These are phyloP conservation scores for Oryctolagus cuniculus DNA, from an alignment of 2,113 vertebrate genomes.

Conservation along the genomic window DNA sequence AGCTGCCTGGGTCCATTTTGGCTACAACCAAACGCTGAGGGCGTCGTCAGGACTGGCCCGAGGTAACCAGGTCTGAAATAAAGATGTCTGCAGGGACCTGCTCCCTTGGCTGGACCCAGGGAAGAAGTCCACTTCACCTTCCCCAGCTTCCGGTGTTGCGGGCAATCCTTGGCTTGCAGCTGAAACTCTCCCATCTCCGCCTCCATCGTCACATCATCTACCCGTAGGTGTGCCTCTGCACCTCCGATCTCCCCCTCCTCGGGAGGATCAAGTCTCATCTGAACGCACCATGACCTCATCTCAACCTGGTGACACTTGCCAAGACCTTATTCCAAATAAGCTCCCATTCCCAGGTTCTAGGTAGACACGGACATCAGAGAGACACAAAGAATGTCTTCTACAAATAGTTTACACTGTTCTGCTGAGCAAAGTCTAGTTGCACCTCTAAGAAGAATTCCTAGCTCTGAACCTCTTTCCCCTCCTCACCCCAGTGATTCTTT, in stretches of 20 bases:
- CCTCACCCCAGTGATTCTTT: not conserved
- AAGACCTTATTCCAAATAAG: not conserved
- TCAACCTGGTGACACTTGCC: not conserved
- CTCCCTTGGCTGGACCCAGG: not conserved
- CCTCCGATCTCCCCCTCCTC: not conserved
- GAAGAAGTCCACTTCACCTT: not conserved
- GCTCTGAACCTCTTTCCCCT: not conserved
- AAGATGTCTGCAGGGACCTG: not conserved
- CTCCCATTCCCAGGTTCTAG: not conserved
- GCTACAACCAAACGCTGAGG: not conserved
- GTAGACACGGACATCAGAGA: not conserved
- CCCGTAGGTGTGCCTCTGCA: not conserved
- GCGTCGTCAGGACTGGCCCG: not conserved
- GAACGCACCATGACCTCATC: not conserved
- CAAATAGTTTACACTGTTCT: not conserved
- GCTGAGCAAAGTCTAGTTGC: not conserved
- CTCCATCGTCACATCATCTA: not conserved
- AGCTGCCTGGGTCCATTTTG: not conserved
- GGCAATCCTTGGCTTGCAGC: not conserved
- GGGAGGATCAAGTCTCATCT: not conserved
- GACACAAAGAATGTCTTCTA: not conserved
- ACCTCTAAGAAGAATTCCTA: not conserved
- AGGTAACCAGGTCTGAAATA: not conserved
- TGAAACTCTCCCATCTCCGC: no score
- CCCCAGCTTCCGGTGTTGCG: not conserved